Evolutionary conservation across 2,888 invertebrate species (phyloP).

Genomic region (Ophraella communa): DNA sequence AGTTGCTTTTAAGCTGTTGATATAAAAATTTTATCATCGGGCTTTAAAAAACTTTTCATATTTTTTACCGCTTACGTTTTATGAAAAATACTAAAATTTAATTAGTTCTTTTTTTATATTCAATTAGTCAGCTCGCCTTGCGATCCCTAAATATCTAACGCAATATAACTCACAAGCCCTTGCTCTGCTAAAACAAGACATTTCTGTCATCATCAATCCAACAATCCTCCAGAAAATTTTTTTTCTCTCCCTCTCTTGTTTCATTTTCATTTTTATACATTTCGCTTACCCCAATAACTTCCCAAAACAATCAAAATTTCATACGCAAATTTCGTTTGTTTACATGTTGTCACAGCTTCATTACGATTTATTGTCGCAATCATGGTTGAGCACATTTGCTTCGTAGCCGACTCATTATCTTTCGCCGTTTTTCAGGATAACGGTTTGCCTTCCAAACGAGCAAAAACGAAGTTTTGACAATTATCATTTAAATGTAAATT

Average conservation of each 20-base stretch:
- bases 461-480: constrained; percentile 13
- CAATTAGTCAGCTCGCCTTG: not conserved
- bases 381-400: constrained; percentile 18
- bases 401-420: constrained; percentile 7
- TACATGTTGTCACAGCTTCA: constrained; percentile 27
- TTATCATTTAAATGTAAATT: constrained; percentile 23
- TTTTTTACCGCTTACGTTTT: no score
- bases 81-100: no score
- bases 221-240: constrained; percentile 6
- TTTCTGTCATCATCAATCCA: constrained; percentile 6
- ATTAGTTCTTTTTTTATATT: not conserved
- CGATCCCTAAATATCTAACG: not conserved
- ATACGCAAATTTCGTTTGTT: constrained; percentile 24
- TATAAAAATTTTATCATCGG: no score
- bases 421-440: constrained; percentile 16
- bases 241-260: not conserved
- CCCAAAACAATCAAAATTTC: constrained; percentile 23
- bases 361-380: constrained; percentile 27
- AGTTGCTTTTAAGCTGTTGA: no score
- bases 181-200: not conserved
- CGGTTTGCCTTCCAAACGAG: constrained; percentile 16
- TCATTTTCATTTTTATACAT: constrained; percentile 10
- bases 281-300: constrained; percentile 22
- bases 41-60: no score
- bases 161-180: not conserved